Base-by-base conservation (phyloP, 2,888 invertebrate species). In the Tethea ocularis region DNA sequence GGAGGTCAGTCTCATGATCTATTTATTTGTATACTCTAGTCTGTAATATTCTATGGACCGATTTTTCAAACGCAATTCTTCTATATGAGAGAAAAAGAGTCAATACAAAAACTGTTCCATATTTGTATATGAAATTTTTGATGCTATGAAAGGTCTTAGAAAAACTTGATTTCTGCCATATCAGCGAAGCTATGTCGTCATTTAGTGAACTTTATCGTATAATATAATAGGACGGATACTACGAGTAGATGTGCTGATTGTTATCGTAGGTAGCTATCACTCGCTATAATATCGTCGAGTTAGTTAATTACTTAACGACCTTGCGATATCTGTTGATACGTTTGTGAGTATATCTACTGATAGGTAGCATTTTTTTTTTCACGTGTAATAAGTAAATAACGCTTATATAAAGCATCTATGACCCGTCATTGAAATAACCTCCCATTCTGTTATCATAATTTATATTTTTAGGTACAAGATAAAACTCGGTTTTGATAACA, bases 1-100 rank as follows among this genome's bases (percentile, higher is more conserved):
- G 88, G 90, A 82, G 92, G 93, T 92, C 64, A 82, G 89, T 83
- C 22, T 2, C 8, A 46, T 20, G 38, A 38, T n/a, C n/a, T 38
- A 38, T 38, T 5, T 38, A 33, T n/a, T n/a, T n/a, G n/a, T n/a
- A n/a, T n/a, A n/a, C n/a, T n/a, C n/a, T n/a, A n/a, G n/a, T n/a
- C n/a, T n/a, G n/a, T n/a, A n/a, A n/a, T n/a, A n/a, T n/a, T n/a
- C n/a, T n/a, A n/a, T n/a, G n/a, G n/a, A n/a, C n/a, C n/a, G n/a
- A n/a, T n/a, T n/a, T n/a, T n/a, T n/a, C n/a, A n/a, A n/a, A n/a
- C n/a, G n/a, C n/a, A n/a, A n/a, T n/a, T n/a, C n/a, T n/a, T n/a
- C n/a, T n/a, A n/a, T n/a, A n/a, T n/a, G n/a, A n/a, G n/a, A n/a
- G n/a, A n/a, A n/a, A n/a, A n/a, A n/a, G n/a, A n/a, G n/a, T n/a